Evolutionary conservation across 1,140 invertebrate species (phyloP), one percentile per base, ranked within the genome.

Genomic region (Vanessa tameamea): DNA sequence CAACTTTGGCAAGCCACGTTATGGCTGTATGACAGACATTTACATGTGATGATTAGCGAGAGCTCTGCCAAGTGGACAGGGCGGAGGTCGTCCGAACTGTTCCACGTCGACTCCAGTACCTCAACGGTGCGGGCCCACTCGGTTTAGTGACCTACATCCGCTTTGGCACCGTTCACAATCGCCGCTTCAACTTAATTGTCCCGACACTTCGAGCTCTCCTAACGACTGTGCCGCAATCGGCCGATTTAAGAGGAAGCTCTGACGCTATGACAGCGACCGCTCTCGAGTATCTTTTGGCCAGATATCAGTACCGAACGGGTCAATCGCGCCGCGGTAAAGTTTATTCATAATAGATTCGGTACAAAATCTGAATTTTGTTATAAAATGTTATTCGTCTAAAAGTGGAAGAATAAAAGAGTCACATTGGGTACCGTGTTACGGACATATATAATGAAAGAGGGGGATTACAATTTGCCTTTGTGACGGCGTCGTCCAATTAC

Each of bases 391-490:
- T 80, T 82, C 61, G 73, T 74, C 71, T 79, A 78, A 78, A 76
- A 78, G 75, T 75, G 74, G 76, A 80, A 84, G 77, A 79, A 77
- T 78, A 86, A 88, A 86, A 85, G 11, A 47, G 78, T 82, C 82
- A 87, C 82, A 82, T 82, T 83, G 80, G 81, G 81, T 86, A 79
- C 84, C 75, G 76, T 83, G 85, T 87, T 87, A 85, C 83, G 80
- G 82, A 80, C 83, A 87, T 85, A 86, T 88, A 86, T 89, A 90
- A 92, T 89, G 85, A 90, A 88, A 87, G 85, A 86, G 83, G 84
- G 83, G 87, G 87, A 89, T 92, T 90, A 91, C 90, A 91, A 92
- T 92, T 92, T 91, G 90, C 89, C 88, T 92, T 92, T 92, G 89
- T 91, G 88, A 92, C 84, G 84, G 87, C 88, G 84, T 86, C 82